Conservation (phyloP, 2,797 vertebrate species). For the Pempheris klunzingeri region DNA sequence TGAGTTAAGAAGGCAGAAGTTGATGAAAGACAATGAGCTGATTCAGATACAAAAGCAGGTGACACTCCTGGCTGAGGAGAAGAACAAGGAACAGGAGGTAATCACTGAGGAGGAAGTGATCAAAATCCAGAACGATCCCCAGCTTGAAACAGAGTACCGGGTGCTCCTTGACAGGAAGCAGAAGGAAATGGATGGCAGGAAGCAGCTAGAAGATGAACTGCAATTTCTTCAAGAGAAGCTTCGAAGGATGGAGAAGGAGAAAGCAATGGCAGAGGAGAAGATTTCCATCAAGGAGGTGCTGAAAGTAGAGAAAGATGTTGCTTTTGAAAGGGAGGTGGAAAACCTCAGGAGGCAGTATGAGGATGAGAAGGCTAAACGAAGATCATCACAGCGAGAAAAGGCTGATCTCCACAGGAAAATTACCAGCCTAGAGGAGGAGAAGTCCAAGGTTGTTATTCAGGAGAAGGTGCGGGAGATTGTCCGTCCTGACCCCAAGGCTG, state of each 20-base stretch:
- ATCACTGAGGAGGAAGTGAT: slow-evolving; percentile 94
- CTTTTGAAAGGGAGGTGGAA: slow-evolving; percentile 91
- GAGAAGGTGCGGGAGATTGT: slow-evolving; percentile 97
- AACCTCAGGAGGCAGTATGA: slow-evolving; percentile 91
- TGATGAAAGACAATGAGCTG: slow-evolving; percentile 90
- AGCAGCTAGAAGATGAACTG: slow-evolving; percentile 93
- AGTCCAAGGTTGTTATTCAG: slow-evolving; percentile 92
- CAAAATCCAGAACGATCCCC: slow-evolving; percentile 95
- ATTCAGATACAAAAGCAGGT: slow-evolving; percentile 89
- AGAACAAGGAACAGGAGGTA: slow-evolving; percentile 90
- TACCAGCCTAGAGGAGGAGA: slow-evolving; percentile 91
- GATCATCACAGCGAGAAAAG: slow-evolving; percentile 89
- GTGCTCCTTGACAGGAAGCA: slow-evolving; percentile 88
- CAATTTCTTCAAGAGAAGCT: slow-evolving; percentile 93
- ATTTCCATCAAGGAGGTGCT: slow-evolving; percentile 96
- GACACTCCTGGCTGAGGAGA: slow-evolving; percentile 88
- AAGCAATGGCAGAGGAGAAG: slow-evolving; percentile 94
- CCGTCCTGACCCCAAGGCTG: slow-evolving; percentile 95
- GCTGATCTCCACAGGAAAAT: slow-evolving; percentile 92
- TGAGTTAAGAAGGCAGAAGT: slow-evolving; percentile 90
- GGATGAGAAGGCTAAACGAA: slow-evolving; percentile 90
- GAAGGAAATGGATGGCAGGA: slow-evolving; percentile 84
- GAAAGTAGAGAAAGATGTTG: slow-evolving; percentile 94
- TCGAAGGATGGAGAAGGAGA: slow-evolving; percentile 92
- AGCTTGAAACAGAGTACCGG: slow-evolving; percentile 90